These are phyloP conservation scores for Spisula subtruncata DNA, from an alignment of 2,888 invertebrate genomes.

Conservation along the genomic window DNA sequence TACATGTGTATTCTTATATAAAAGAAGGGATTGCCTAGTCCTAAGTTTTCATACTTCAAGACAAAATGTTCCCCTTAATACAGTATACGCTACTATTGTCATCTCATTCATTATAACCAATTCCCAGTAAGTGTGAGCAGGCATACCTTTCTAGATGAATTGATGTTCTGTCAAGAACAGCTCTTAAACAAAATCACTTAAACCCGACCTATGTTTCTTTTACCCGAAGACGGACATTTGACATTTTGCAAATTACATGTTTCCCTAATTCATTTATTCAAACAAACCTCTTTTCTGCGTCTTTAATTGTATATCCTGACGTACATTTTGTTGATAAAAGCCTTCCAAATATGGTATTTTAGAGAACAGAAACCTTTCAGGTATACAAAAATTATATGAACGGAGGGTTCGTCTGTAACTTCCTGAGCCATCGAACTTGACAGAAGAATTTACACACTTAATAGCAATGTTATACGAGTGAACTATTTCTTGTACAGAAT, in stretches of 20 bases:
- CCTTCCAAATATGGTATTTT: not conserved
- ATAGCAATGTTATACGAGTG: not conserved
- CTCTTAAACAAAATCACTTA: slow-evolving; percentile 18
- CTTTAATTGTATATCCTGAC: not conserved
- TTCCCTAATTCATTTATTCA: no score
- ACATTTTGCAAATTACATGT: not conserved
- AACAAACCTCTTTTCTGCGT: not conserved
- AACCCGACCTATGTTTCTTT: not conserved
- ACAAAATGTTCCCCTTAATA: not conserved
- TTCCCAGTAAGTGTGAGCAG: not conserved
- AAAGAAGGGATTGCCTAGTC: no score
- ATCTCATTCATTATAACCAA: not conserved
- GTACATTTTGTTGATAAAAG: not conserved
- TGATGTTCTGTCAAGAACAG: not conserved
- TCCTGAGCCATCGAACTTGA: no score
- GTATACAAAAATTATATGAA: not conserved
- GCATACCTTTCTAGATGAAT: not conserved
- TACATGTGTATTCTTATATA: no score
- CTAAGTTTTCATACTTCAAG: not conserved
- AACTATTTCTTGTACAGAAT: not conserved
- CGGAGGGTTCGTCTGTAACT: not conserved
- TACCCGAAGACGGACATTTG: slow-evolving; percentile 1
- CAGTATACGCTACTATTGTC: not conserved
- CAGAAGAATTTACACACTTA: not conserved
- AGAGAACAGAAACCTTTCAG: not conserved